Base-by-base conservation (phyloP, 64 coral and sea anemone species). In the Dendronephthya gigantea region DNA sequence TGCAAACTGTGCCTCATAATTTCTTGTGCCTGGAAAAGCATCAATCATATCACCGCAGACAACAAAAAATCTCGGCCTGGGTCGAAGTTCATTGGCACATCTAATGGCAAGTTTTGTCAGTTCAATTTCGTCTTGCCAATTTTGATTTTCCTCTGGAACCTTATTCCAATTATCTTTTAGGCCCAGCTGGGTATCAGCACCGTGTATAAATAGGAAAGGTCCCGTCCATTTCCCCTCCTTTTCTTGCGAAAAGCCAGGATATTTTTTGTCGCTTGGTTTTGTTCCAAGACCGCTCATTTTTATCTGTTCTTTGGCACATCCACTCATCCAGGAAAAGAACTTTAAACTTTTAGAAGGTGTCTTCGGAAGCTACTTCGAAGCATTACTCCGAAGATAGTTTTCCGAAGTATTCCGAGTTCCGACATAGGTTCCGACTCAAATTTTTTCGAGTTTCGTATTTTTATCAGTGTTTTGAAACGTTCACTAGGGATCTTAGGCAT, bases 21-120 rank as follows among this genome's bases (percentile, higher is more conserved):
- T 93, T 50, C 87, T 87, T 7, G 91, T 62, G 87, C 82, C 82
- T 22, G 95, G 95, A 88, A 92, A 88, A 22, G 92, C 95, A 62
- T 98, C 93, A 9, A 98, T 92, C 23, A 98, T 87, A 82, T 98
- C 95, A 27, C 95, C 95, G 47, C 95, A 98, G 58, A 98, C 95
- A n/a, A 98, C 91, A 83, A 98, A 98, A 85, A 98, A 98, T 16
- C 92, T 88, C 7, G 95, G 95, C 87, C 89, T 91, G 9, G 95
- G 95, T 83, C 86, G 85, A 66, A 98, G 84, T 45, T 68, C 79
- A 75, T 98, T 98, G 48, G 87, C 90, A 28, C 89, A 89, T 16
- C 65, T 66, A n/a, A 98, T 93, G 19, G 95, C 95, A n/a, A 93
- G 89, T 85, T 85, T 90, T n/a, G 92, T 93, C 16, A 93, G 59